Base-by-base conservation (phyloP, 2,888 invertebrate genomes). In the Cynaeus angustus region DNA sequence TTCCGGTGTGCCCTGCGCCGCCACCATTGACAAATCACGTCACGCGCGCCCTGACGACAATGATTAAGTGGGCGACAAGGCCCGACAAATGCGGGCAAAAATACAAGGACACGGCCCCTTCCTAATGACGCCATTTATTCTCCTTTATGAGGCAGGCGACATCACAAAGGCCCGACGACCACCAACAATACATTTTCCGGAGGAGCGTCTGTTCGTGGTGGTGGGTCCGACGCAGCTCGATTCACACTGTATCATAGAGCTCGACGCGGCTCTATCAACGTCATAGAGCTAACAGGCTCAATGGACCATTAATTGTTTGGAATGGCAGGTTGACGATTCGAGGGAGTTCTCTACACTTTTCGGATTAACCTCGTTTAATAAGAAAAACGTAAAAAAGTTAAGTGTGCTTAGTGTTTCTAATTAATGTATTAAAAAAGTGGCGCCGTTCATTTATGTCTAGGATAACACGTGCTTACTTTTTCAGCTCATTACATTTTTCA, bases 51-150 rank as follows among this genome's bases (percentile, higher is more conserved):
- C 70, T 79, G 80, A 78, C 80, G 84, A 84, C 85, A 82, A 80
- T 85, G 85, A 85, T 82, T 82, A 83, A 85, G 82, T 80, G 81
- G 80, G 81, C 82, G 83, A 82, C 83, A 82, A 81, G 81, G 78
- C 78, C 80, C 83, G 84, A 85, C 85, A 85, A 85, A 85, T 83
- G 83, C 80, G 82, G 80, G 82, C 80, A 81, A 83, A 84, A 83
- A 83, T 84, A 83, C 81, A 82, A 82, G 82, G 82, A 83, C 83
- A 82, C 80, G 83, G 81, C 82, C 83, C 80, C 80, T 76, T 80
- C 80, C 83, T 86, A 86, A 86, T 85, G 85, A 85, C 81, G 80
- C 82, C 81, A 83, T 86, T 83, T 81, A 84, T 86, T 85, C 82
- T 78, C 83, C 83, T 84, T 84, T 85, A 84, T 82, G 83, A 81